phyloP scores from a whole-genome alignment of 1,140 invertebrate species.

The Drosophila watanabei region DNA sequence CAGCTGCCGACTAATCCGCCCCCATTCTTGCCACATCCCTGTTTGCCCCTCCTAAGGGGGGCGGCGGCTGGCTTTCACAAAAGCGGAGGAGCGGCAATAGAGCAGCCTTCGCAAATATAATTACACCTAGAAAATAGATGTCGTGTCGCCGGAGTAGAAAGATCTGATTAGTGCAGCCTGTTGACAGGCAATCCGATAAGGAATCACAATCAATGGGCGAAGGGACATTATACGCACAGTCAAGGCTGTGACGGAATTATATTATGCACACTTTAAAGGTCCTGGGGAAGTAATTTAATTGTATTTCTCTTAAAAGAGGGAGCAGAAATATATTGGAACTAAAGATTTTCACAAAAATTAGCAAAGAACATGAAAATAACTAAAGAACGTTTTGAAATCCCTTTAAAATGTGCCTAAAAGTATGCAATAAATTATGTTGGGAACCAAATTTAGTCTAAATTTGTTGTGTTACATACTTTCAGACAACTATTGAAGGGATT shows the following conservation, averaged over 20 bases:
- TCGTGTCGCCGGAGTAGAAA: slow-evolving; percentile 23
- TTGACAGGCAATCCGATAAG: slow-evolving; percentile 66
- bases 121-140: slow-evolving; percentile 58
- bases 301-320: background rate
- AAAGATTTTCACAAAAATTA: background rate
- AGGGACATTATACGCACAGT: slow-evolving; percentile 19
- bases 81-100: slow-evolving; percentile 29
- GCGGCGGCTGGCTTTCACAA: slow-evolving; percentile 7
- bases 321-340: background rate
- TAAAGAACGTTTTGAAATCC: background rate
- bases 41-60: background rate
- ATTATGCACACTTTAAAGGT: slow-evolving; percentile 11
- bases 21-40: slow-evolving; percentile 11
- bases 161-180: slow-evolving; percentile 39
- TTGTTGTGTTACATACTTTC: background rate
- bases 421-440: background rate
- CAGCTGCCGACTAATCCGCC: slow-evolving; percentile 45
- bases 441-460: background rate
- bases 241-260: background rate
- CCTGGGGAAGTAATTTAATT: background rate
- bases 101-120: slow-evolving; percentile 68
- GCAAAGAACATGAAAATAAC: background rate
- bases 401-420: background rate
- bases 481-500: too few species aligned
- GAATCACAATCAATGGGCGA: slow-evolving; percentile 41